Evolutionary conservation across 2,888 invertebrate genomes (phyloP).

Genomic region (Flexamia atlantica): DNA sequence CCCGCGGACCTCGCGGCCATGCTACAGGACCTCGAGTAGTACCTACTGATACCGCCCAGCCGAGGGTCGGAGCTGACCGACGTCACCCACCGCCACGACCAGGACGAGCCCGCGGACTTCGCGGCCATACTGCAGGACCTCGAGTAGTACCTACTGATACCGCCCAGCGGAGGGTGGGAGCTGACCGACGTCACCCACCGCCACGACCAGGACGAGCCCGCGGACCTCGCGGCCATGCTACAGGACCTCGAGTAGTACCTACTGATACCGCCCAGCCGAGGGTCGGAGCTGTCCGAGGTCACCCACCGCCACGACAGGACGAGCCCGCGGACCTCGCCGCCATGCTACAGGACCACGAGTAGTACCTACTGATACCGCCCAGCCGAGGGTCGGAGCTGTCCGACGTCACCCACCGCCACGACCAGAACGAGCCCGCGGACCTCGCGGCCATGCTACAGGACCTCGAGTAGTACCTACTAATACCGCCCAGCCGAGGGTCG

Average conservation of each 20-base stretch:
- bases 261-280: constrained; percentile 65
- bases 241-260: constrained; percentile 62
- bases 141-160: constrained; percentile 68
- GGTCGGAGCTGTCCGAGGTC: background rate
- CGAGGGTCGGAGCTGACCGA: constrained; percentile 39
- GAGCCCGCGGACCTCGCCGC: constrained; percentile 20
- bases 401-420: constrained; percentile 7
- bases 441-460: constrained; percentile 37
- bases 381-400: constrained; percentile 25
- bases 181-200: constrained; percentile 24
- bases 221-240: constrained; percentile 22
- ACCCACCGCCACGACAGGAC: constrained; percentile 6
- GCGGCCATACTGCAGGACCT: constrained; percentile 70
- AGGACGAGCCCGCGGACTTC: constrained; percentile 21
- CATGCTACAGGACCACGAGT: constrained; percentile 25
- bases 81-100: background rate
- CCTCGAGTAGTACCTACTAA: constrained; percentile 63
- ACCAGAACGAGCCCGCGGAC: constrained; percentile 1
- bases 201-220: background rate
- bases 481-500: constrained; percentile 61
- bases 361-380: constrained; percentile 66
- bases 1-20: constrained; percentile 27
- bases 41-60: constrained; percentile 67
- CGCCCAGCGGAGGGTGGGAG: constrained; percentile 53
- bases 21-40: constrained; percentile 35